Base-by-base conservation (phyloP, 2,797 vertebrate genomes). In the Etheostoma perlongum region DNA sequence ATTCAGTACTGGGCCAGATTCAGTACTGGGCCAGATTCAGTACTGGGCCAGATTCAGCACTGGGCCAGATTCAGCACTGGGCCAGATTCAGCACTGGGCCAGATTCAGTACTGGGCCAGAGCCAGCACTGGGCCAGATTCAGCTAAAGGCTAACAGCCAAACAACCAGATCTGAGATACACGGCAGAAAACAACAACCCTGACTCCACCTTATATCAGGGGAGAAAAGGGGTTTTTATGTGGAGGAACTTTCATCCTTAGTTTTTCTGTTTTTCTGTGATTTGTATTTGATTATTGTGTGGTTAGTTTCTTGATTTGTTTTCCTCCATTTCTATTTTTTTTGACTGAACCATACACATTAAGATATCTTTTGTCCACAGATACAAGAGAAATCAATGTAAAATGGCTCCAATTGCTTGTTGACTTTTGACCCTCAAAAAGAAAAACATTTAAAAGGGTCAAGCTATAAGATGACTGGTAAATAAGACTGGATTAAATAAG, bases 381-480 rank as follows among this genome's bases (percentile, higher is more conserved):
- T 58, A 46, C n/a, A 42, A 12, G 1, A 36, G 2, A 57, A 21
- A 15, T 59, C 1, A 7, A 36, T 18, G 23, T 3, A 53, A 49
- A 60, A 40, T 16, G 9, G 49, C 21, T 15, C 12, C 9, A n/a
- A 12, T 51, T 63, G n/a, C 47, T 47, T 23, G 21, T n/a, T 62
- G 65, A 64, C 55, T 53, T 54, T 51, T 19, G 48, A 19, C 23
- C 18, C 21, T 54, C 4, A 23, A 15, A 77, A 70, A 47, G 19
- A 55, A 21, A 25, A 16, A 14, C 4, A 6, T 27, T 6, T 18
- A 7, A 62, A 67, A 52, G 69, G 64, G 74, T 74, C 47, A 51
- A 74, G 58, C 21, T 69, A 51, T 69, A 51, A 75, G 52, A 52
- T 63, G 67, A 65, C 25, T 61, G 54, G 60, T 70, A 66, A 70